Evolutionary conservation across 1,140 invertebrate species (phyloP).

Genomic region (Tetragnatha versicolor): DNA sequence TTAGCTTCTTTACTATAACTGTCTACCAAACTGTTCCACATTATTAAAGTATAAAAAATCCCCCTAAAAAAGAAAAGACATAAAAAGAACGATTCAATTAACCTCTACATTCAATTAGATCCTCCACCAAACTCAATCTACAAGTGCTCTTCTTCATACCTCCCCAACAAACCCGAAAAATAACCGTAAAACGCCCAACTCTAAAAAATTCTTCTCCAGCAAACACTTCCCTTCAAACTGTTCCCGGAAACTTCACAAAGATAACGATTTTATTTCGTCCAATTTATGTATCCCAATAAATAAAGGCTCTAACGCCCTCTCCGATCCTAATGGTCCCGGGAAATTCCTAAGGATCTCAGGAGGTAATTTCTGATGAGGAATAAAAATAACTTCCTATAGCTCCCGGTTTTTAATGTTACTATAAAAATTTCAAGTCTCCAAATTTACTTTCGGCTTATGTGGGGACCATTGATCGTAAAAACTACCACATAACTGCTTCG

Average conservation of each 20-base stretch:
- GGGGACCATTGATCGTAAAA: background rate
- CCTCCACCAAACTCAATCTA: too few species aligned
- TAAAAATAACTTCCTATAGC: background rate
- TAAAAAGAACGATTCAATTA: too few species aligned
- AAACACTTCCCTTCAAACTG: background rate
- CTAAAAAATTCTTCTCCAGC: background rate
- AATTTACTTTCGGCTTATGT: background rate
- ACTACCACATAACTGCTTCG: background rate
- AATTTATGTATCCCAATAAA: conserved; percentile 17
- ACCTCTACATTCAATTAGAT: too few species aligned
- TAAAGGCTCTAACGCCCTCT: background rate
- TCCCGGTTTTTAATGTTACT: background rate
- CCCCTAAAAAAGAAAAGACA: too few species aligned
- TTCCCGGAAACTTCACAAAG: background rate
- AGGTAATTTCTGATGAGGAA: background rate
- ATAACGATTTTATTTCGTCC: conserved; percentile 7
- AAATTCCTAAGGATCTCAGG: background rate
- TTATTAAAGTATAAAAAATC: too few species aligned
- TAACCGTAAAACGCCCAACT: too few species aligned
- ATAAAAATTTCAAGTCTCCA: background rate
- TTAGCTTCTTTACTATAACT: too few species aligned
- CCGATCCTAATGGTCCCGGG: background rate
- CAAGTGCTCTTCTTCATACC: too few species aligned
- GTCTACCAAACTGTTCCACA: too few species aligned
- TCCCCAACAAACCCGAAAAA: too few species aligned